Base-by-base conservation (phyloP, 2,797 vertebrate genomes). In the Pangasius sanitwongsei region DNA sequence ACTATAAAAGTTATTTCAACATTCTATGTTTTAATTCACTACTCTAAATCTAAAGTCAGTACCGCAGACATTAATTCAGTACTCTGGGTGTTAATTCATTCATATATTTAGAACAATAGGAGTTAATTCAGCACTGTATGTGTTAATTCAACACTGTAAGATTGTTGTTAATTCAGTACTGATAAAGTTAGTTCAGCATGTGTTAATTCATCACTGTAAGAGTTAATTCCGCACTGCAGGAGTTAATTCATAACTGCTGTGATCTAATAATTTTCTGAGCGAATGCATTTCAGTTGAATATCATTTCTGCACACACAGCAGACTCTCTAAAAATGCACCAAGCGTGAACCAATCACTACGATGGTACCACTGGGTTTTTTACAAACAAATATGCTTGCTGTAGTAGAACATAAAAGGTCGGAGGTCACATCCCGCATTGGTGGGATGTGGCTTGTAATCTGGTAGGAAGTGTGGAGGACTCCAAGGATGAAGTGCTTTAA, bases 401-500 rank as follows among this genome's bases (percentile, higher is more conserved):
- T 34, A 50, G 28, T 34, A 48, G 44, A 44, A 37, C 50, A 67
- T 61, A 63, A 87, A 88, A 85, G 78, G 86, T 59, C 88, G 50
- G 50, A 61, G 84, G 25, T 23, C 48, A 23, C 59, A 69, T 57
- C 41, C 18, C 25, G 78, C 31, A 44, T 53, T 57, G 55, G 57
- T 65, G 72, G 37, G 18, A 55, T 18, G 34, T 28, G 74, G 78
- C 78, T 65, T 85, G 34, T 90, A 87, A 81, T 91, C 87, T 75
- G 88, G 88, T 70, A 37, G 77, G 77, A 83, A 20, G 65, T 28
- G 86, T 69, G 41, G 86, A 78, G 81, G 72, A 84, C 72, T 90
- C 57, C 20, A 63, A 82, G 81, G 83, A 91, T 91, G 89, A 90
- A 86, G 77, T 89, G 89, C 53, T 87, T 87, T 87, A 89, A 86